Evolutionary conservation across 2,797 vertebrate species (phyloP).

Genomic region (Steatocranus sp.): DNA sequence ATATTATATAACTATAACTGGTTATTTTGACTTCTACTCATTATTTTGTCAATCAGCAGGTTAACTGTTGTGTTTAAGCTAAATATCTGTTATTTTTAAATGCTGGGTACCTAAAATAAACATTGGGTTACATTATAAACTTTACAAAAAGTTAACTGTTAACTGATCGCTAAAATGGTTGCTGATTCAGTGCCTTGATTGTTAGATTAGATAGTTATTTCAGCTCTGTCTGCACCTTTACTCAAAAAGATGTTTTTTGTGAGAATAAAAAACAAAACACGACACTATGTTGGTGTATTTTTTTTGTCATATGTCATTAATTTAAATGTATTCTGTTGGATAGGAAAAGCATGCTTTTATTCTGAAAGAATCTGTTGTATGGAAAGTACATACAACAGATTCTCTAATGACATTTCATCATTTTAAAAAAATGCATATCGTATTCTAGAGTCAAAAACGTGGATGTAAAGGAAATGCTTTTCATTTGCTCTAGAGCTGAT

Average conservation of each 20-base stretch:
- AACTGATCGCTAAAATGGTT: neutral
- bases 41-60: neutral
- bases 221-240: neutral
- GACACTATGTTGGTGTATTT: neutral
- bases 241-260: neutral
- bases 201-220: neutral
- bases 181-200: neutral
- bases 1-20: neutral
- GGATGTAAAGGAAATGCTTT: neutral
- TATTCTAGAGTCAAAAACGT: neutral
- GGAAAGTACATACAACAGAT: too few species aligned
- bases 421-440: neutral
- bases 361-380: neutral
- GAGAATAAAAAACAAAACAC: neutral
- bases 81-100: neutral
- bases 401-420: neutral
- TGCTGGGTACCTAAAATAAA: neutral
- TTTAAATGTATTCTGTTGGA: neutral
- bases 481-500: neutral
- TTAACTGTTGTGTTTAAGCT: neutral
- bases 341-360: neutral
- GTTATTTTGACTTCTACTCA: neutral
- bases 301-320: neutral
- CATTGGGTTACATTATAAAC: neutral
- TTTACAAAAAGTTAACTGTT: neutral